Evolutionary conservation across 2,888 invertebrate species (phyloP).

Genomic region (Lycia hirtaria): DNA sequence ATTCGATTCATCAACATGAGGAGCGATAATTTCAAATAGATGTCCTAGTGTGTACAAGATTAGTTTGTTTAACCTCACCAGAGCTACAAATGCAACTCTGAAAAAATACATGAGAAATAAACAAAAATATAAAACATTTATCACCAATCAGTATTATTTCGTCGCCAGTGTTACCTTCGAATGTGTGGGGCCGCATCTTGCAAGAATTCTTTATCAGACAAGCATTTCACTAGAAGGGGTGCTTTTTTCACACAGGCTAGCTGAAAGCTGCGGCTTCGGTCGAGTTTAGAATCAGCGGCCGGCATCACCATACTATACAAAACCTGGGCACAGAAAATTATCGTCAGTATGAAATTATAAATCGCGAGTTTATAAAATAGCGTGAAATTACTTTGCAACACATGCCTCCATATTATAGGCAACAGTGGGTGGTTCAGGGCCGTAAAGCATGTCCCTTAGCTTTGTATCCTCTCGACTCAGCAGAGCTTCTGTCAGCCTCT

Average conservation of each 20-base stretch:
- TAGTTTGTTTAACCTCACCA: constrained; percentile 95
- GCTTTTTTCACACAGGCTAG: constrained; percentile 86
- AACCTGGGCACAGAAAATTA: constrained; percentile 77
- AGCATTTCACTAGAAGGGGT: constrained; percentile 76
- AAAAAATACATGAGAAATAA: constrained; percentile 44
- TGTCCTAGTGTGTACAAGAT: constrained; percentile 95
- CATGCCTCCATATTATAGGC: constrained; percentile 79
- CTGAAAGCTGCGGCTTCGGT: constrained; percentile 86
- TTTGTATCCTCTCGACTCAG: constrained; percentile 74
- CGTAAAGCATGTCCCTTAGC: constrained; percentile 77
- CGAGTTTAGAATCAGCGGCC: constrained; percentile 91
- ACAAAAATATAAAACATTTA: not conserved
- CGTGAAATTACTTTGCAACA: constrained; percentile 29
- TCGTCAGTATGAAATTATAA: not conserved
- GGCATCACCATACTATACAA: constrained; percentile 97
- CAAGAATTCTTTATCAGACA: constrained; percentile 80
- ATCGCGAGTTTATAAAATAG: not conserved
- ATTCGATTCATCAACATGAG: constrained; percentile 74
- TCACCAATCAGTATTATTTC: not conserved
- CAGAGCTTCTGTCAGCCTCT: constrained; percentile 76
- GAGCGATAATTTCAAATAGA: constrained; percentile 88
- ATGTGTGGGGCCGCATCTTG: constrained; percentile 77
- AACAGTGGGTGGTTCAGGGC: constrained; percentile 78
- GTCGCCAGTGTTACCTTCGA: constrained; percentile 61
- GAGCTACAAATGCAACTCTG: constrained; percentile 94